A percentile compares a stretch with the other conserved stretches of the same genome.
phyloP scores from a whole-genome alignment of 2,888 invertebrate species.

The Troilus luridus region DNA sequence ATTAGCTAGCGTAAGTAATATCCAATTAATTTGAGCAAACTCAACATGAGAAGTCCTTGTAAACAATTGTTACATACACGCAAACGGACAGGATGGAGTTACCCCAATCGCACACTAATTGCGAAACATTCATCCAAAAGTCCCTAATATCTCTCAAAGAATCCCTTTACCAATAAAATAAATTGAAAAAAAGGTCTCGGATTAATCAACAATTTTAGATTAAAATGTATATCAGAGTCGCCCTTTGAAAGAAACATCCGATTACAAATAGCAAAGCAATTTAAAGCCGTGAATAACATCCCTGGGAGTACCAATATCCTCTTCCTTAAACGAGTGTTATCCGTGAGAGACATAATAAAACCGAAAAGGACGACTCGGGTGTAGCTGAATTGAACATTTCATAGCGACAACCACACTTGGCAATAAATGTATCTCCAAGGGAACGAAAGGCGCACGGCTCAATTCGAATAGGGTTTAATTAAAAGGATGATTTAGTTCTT shows the following conservation, averaged over 20 bases:
- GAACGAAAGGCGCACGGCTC: neutral
- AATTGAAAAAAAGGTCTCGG: neutral
- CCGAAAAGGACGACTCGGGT: neutral
- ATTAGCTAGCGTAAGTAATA: too few species aligned
- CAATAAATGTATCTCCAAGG: neutral
- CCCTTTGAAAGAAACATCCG: neutral
- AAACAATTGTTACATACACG: too few species aligned
- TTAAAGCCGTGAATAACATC: neutral
- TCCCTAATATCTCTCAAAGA: neutral
- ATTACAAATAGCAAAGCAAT: slow-evolving; percentile 22
- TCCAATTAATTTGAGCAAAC: too few species aligned
- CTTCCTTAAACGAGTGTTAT: neutral
- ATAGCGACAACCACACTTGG: neutral
- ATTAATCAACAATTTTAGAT: neutral
- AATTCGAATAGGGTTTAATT: neutral
- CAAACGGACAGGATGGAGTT: too few species aligned
- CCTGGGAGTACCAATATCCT: neutral
- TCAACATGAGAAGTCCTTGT: too few species aligned
- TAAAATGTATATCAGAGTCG: neutral
- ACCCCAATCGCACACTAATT: neutral
- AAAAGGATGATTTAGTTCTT: neutral
- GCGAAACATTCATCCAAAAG: neutral
- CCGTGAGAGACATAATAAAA: neutral
- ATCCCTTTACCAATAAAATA: neutral
- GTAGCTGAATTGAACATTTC: slow-evolving; percentile 1